phyloP scores from a whole-genome alignment of 2,797 vertebrate genomes.

The Chelonia mydas region DNA sequence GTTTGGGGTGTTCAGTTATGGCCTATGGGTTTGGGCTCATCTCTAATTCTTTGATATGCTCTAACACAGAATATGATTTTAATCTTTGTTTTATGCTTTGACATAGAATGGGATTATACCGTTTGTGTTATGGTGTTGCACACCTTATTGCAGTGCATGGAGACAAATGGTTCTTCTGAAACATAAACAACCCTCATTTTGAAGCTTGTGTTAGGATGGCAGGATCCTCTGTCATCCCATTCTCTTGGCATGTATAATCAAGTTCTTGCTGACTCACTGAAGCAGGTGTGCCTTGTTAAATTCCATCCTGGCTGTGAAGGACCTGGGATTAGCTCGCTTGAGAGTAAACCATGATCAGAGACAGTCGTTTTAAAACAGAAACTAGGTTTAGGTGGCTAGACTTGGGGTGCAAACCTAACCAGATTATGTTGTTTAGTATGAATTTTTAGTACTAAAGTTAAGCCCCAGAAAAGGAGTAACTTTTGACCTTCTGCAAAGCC shows the following conservation, averaged over 20 bases:
- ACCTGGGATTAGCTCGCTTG: background rate
- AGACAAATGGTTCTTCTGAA: background rate
- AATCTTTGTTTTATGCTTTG: background rate
- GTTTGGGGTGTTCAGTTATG: background rate
- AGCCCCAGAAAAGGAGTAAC: background rate
- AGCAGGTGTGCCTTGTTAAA: background rate
- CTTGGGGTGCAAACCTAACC: background rate
- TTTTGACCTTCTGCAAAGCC: background rate
- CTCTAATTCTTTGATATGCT: background rate
- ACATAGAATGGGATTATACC: background rate
- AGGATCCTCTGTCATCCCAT: background rate
- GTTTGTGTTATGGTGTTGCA: background rate
- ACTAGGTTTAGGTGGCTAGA: background rate
- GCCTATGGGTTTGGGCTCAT: background rate
- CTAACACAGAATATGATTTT: background rate
- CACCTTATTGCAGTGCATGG: background rate
- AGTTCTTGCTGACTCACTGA: background rate
- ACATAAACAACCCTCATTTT: background rate
- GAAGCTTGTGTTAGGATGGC: background rate
- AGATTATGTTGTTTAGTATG: background rate
- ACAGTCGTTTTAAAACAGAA: background rate
- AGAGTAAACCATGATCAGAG: background rate
- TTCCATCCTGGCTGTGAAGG: fast-evolving
- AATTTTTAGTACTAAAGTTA: background rate
- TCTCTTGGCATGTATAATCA: fast-evolving